These are phyloP conservation scores for Erebia ligea DNA, from an alignment of 2,888 invertebrate species.

Conservation along the genomic window DNA sequence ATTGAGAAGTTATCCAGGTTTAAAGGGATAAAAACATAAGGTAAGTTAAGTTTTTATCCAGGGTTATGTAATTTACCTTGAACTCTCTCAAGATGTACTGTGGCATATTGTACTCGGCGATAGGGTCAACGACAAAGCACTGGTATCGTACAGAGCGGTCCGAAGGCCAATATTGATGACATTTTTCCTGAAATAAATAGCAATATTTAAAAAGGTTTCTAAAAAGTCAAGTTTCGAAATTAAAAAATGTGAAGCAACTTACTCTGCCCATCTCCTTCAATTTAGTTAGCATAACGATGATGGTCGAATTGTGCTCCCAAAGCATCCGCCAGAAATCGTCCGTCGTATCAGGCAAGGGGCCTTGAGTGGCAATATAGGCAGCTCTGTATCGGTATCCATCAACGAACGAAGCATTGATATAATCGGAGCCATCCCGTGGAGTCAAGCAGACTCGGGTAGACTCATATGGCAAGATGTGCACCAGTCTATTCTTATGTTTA, in stretches of 20 bases:
- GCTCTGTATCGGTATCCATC: conserved; percentile 97
- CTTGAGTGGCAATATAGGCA: conserved; percentile 99
- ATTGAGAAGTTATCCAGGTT: not conserved
- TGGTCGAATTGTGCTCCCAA: conserved; percentile 99
- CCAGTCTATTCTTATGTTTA: conserved; percentile 98
- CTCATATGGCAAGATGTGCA: conserved; percentile 99
- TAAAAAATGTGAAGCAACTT: conserved; percentile 62
- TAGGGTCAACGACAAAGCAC: conserved; percentile 99
- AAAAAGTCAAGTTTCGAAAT: not conserved
- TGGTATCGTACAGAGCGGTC: conserved; percentile 98
- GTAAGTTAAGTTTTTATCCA: not conserved
- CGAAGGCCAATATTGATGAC: conserved; percentile 99
- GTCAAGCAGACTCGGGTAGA: conserved; percentile 96
- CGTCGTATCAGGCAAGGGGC: conserved; percentile 97
- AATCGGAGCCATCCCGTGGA: conserved; percentile 98
- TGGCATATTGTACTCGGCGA: conserved; percentile 99
- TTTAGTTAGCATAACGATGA: conserved; percentile 99
- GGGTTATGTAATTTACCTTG: conserved; percentile 82
- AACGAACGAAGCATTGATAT: conserved; percentile 99
- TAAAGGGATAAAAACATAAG: no score
- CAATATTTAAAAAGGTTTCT: not conserved
- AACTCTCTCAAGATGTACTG: conserved; percentile 99
- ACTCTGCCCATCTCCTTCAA: conserved; percentile 98
- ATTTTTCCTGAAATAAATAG: conserved; percentile 91
- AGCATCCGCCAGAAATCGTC: conserved; percentile 99